Evolutionary conservation across 1,140 invertebrate genomes (phyloP).

Genomic region (Mactra quadrangularis): DNA sequence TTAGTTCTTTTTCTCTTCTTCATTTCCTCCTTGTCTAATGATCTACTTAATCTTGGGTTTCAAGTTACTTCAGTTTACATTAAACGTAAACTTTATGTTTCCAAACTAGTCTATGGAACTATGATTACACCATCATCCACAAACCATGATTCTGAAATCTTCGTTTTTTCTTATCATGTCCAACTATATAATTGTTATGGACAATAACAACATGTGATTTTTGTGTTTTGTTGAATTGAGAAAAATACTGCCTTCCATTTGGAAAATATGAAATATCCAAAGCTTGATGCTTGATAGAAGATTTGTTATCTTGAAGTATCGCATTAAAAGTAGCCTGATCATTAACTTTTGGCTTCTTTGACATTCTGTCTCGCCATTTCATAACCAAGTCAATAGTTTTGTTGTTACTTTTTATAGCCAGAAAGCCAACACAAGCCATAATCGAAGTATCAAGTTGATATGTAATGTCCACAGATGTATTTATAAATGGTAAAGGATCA

Average conservation of each 20-base stretch:
- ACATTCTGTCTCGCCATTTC: background rate
- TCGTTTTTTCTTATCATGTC: conserved; percentile 1
- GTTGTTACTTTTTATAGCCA: background rate
- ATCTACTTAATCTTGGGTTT: too few species aligned
- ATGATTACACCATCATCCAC: background rate
- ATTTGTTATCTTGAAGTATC: background rate
- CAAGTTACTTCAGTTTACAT: too few species aligned
- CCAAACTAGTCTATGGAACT: too few species aligned
- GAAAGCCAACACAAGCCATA: background rate
- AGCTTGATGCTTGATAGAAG: background rate
- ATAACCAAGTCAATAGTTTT: background rate
- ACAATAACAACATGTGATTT: conserved; percentile 4
- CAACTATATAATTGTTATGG: conserved; percentile 23
- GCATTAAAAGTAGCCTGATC: background rate
- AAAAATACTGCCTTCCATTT: background rate
- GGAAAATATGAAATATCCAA: background rate
- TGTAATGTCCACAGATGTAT: background rate
- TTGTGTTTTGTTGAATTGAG: background rate
- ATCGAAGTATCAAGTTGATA: background rate
- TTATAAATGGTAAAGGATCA: background rate
- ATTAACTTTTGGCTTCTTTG: background rate
- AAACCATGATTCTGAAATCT: background rate
- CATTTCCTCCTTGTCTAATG: too few species aligned
- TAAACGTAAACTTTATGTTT: too few species aligned
- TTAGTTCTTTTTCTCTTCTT: too few species aligned